Evolutionary conservation across 2,797 vertebrate genomes (phyloP), one percentile per base, ranked within the genome.

Genomic region (Rhynchotus rufescens): DNA sequence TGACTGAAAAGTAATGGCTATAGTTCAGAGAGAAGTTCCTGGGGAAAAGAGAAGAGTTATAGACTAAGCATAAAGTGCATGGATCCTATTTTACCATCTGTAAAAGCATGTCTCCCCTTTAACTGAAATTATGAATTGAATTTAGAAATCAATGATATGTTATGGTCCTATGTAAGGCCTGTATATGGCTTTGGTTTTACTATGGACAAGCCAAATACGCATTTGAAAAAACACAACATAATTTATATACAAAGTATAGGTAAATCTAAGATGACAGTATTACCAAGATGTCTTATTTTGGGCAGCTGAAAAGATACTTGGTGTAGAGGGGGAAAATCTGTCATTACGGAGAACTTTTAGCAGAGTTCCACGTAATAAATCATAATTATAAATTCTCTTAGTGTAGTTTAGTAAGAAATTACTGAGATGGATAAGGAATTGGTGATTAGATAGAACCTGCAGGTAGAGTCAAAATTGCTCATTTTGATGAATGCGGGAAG

Each of bases 1-100:
- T 94, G 81, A 65, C 68, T 91, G 57, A 68, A 80, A 82, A 77
- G 22, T 49, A 82, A 51, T 80, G 45, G 66, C 57, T 77, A 21
- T n/a, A 69, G 59, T 80, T 90, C 69, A 87, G 66, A 89, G 59
- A 54, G 87, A 90, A 82, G 52, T 38, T 59, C 79, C 36, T 74
- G n/a, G 61, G 57, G 15, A 74, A 89, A 81, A 54, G 34, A 62
- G n/a, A 71, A 51, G 57, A 84, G 66, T 76, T 80, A 76, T 15
- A 90, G 49, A 38, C 25, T 57, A n/a, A 38, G 12, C 3, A 3
- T 81, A 32, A 81, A 89, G 10, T 47, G 7, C 59, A 38, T 52
- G 34, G 72, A 86, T 88, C 22, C 26, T 57, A 49, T 69, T 90
- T 80, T 84, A 65, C n/a, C 44, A 38, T 52, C 30, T 84, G 25